These are phyloP conservation scores for Mormyrus proboscirostris DNA, from an alignment of 2,797 vertebrate genomes.

Conservation along the genomic window DNA sequence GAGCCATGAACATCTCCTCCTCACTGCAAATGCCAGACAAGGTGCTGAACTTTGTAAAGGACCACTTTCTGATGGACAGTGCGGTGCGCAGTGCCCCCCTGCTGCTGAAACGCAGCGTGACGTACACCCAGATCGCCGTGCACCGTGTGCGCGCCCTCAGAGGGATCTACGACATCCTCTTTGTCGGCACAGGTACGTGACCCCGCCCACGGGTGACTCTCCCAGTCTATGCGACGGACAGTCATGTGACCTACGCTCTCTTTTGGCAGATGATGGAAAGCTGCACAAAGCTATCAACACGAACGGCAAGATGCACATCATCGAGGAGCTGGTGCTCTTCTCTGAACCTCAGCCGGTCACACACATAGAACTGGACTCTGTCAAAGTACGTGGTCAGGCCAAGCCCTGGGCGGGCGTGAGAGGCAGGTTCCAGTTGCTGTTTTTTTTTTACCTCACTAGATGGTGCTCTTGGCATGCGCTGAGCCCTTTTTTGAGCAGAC, in stretches of 20 bases:
- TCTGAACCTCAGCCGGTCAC: constrained; percentile 65
- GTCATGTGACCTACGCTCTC: background rate
- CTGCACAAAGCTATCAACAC: constrained; percentile 85
- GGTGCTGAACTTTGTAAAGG: constrained; percentile 92
- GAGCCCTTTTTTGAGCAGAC: background rate
- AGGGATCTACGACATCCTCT: constrained; percentile 74
- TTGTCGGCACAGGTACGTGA: constrained; percentile 80
- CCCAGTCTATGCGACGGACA: background rate
- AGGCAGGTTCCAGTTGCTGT: background rate
- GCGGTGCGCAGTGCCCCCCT: constrained; percentile 78
- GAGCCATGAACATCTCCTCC: constrained; percentile 73
- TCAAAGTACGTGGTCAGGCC: constrained; percentile 55
- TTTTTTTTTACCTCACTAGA: background rate
- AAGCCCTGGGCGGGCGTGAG: constrained; percentile 19
- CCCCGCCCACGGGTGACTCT: background rate
- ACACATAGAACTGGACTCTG: constrained; percentile 77
- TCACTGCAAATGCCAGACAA: constrained; percentile 92
- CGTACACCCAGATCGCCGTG: constrained; percentile 79
- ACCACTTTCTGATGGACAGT: constrained; percentile 93
- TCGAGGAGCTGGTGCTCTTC: constrained; percentile 85
- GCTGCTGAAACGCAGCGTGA: constrained; percentile 74
- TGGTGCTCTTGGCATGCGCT: background rate
- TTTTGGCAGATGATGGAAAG: constrained; percentile 71
- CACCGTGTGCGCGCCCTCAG: constrained; percentile 61
- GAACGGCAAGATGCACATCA: constrained; percentile 70